Conservation (phyloP, 1,140 invertebrate genomes). For the Drosophila sproati region DNA sequence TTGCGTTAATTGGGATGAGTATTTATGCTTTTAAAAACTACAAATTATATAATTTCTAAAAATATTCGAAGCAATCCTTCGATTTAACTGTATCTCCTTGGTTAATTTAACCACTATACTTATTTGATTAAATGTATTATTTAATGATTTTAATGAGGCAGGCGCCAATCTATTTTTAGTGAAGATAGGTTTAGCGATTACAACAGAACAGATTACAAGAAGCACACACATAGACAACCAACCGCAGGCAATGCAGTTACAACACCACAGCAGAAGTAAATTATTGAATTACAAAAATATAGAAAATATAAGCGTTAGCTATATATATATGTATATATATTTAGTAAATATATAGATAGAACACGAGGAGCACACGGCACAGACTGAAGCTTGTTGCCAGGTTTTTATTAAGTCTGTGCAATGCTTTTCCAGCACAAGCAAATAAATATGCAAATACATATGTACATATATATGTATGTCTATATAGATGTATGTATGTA, state of each 20-base stretch:
- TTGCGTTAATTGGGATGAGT: too few species aligned
- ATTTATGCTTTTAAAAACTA: too few species aligned
- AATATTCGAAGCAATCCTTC: too few species aligned
- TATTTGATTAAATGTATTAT: neutral
- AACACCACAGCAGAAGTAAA: slow-evolving; percentile 69
- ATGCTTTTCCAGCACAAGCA: slow-evolving; percentile 40
- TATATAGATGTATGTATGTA: slow-evolving; percentile 8
- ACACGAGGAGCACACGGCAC: slow-evolving; percentile 68
- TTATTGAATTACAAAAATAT: slow-evolving; percentile 25
- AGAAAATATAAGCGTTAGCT: neutral
- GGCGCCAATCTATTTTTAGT: slow-evolving; percentile 41
- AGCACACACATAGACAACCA: slow-evolving; percentile 50
- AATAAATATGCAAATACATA: slow-evolving; percentile 34
- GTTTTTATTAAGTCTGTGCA: slow-evolving; percentile 60
- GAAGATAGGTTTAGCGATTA: slow-evolving; percentile 25
- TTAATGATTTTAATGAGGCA: neutral
- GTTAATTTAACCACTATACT: neutral
- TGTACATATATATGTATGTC: neutral
- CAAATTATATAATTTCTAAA: too few species aligned
- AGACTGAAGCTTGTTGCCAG: slow-evolving; percentile 57
- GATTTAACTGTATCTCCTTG: too few species aligned
- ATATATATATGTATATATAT: slow-evolving; percentile 3
- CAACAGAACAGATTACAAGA: slow-evolving; percentile 17
- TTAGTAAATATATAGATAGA: slow-evolving; percentile 26
- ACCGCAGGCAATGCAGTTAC: slow-evolving; percentile 64